Evolutionary conservation across 2,797 vertebrate species (phyloP).

Genomic region (Falco berigora): DNA sequence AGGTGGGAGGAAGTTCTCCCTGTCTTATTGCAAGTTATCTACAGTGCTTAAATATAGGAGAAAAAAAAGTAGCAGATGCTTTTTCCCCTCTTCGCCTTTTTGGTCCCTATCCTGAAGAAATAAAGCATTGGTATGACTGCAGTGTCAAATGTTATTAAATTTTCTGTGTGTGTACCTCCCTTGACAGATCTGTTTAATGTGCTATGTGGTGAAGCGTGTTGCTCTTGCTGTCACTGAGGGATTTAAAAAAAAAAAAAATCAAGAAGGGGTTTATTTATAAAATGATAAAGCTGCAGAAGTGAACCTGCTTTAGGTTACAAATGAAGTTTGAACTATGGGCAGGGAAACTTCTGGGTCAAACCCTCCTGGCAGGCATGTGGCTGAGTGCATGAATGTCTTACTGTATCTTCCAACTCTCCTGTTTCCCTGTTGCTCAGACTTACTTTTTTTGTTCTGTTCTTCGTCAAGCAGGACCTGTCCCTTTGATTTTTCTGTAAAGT

Average conservation of each 20-base stretch:
- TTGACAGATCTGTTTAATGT: not conserved
- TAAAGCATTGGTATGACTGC: not conserved
- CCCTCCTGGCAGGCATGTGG: not conserved
- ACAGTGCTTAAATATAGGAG: not conserved
- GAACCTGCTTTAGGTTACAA: not conserved
- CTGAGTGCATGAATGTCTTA: not conserved
- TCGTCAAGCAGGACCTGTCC: not conserved
- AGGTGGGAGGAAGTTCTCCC: not conserved
- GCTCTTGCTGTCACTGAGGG: not conserved
- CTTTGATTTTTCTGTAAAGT: constrained; percentile 29
- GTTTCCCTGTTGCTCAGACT: not conserved
- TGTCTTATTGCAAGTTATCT: not conserved
- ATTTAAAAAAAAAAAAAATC: not conserved
- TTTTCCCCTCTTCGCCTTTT: not conserved
- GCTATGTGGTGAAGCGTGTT: not conserved
- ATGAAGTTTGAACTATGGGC: not conserved
- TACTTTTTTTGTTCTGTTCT: not conserved
- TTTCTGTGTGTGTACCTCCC: not conserved
- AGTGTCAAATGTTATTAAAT: not conserved
- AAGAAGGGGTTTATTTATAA: not conserved
- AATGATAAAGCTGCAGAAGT: not conserved
- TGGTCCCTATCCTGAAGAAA: not conserved
- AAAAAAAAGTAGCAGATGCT: not conserved
- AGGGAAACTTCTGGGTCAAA: not conserved
- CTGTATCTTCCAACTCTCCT: not conserved